Evolutionary conservation across 2,113 vertebrate species (phyloP).

Genomic region (Pollimyrus isidori): DNA sequence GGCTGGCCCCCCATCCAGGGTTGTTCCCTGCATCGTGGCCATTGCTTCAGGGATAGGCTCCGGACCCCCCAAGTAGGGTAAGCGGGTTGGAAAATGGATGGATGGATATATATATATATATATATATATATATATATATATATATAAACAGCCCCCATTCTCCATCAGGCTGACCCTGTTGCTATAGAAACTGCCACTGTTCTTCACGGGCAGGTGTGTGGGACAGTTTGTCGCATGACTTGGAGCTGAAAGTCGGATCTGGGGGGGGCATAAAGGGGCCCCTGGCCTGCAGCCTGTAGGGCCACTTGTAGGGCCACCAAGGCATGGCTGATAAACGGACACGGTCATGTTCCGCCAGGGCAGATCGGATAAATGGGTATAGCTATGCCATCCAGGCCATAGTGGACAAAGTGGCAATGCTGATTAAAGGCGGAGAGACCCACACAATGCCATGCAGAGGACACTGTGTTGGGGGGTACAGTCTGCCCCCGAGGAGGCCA

Average conservation of each 20-base stretch:
- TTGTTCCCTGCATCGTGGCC: too few species aligned
- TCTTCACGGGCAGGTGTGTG: constrained; percentile 65
- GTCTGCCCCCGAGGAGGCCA: background rate
- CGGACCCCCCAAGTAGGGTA: too few species aligned
- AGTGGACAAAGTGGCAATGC: background rate
- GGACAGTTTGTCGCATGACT: constrained; percentile 67
- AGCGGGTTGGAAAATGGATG: too few species aligned
- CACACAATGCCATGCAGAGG: background rate
- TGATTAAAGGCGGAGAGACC: background rate
- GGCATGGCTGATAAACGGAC: background rate
- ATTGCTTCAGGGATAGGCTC: too few species aligned
- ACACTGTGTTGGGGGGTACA: background rate
- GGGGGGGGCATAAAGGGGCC: background rate
- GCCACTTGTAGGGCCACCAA: background rate
- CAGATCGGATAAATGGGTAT: background rate
- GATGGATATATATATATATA: constrained; percentile 32
- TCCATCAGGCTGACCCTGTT: constrained; percentile 61
- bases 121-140: constrained; percentile 44
- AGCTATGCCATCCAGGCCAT: background rate
- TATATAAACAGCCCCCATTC: constrained; percentile 45
- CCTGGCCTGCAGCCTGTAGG: background rate
- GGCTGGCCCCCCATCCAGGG: too few species aligned
- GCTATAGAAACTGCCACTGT: constrained; percentile 65
- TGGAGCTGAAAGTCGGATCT: constrained; percentile 48
- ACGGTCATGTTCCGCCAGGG: background rate